Base-by-base conservation (phyloP, 2,797 vertebrate genomes). In the Peromyscus aztecus region DNA sequence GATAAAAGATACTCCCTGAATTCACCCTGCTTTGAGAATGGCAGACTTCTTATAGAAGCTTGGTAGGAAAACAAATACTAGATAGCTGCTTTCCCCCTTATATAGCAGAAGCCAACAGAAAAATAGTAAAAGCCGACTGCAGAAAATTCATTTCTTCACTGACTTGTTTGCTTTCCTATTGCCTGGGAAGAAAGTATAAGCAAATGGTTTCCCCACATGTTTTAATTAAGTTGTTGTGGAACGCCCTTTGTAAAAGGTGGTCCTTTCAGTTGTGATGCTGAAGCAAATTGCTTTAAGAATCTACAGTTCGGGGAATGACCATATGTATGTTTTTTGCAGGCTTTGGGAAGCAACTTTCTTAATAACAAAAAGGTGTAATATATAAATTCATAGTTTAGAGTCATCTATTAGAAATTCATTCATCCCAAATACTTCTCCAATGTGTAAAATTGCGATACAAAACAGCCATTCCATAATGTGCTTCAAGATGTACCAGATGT, bases 161-260 rank as follows among this genome's bases (percentile, higher is more conserved):
- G 85, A 85, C 61, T 23, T 34, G 82, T 98, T 97, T 98, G 97
- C 86, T 98, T 76, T 94, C 96, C 90, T 73, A 34, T 85, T 96
- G 89, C 40, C 96, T 97, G 97, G 94, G 90, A 98, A 98, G 87
- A 98, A 98, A 98, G 94, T 91, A 59, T 90, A 98, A 98, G 97
- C 96, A 98, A 96, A 98, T 94, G 97, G 88, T 89, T 97, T 98
- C 86, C 97, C 97, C 98, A 98, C 98, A 98, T 98, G 98, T 98
- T 98, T 98, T 98, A 98, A 98, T 98, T 98, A 98, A 97, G 92
- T 98, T 98, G 86, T 98, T 98, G 95, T 97, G 98, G 96, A 83
- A 24, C 80, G n/a, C 96, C 97, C 95, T 98, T 98, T 97, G 11
- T 87, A 93, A 96, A 98, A 98, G 96, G 43, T 94, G 92, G 98